Evolutionary conservation across 2,888 invertebrate genomes (phyloP).

Genomic region (Hartigia nigra): DNA sequence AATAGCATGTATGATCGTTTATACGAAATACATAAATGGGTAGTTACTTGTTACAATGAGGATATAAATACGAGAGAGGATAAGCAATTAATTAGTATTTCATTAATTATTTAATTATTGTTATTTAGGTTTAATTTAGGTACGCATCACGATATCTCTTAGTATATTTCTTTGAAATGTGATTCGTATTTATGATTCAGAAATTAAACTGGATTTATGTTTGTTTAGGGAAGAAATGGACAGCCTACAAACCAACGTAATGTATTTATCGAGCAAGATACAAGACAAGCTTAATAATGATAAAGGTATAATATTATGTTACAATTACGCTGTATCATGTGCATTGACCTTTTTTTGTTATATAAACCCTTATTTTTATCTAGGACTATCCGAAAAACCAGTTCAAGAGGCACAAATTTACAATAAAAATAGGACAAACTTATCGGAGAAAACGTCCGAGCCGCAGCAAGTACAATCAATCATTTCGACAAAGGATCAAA

Average conservation of each 20-base stretch:
- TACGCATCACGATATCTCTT: conserved; percentile 1
- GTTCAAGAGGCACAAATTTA: neutral
- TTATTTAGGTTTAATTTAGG: neutral
- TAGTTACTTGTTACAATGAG: neutral
- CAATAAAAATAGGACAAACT: neutral
- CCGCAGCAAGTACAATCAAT: neutral
- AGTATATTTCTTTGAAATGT: too few relatives aligned
- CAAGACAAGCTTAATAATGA: conserved; percentile 47
- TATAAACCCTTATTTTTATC: neutral
- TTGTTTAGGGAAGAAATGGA: conserved; percentile 79
- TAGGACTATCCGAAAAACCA: neutral
- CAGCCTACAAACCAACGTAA: conserved; percentile 84
- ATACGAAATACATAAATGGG: conserved; percentile 16
- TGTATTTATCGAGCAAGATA: conserved; percentile 70
- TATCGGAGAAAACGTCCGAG: neutral
- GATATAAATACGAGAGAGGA: neutral
- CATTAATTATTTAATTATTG: neutral
- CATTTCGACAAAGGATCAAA: neutral
- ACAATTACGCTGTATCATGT: neutral
- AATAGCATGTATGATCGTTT: conserved; percentile 41
- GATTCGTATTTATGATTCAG: neutral
- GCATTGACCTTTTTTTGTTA: neutral
- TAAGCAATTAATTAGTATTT: neutral
- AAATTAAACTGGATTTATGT: conserved; percentile 11
- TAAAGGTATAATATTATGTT: conserved; percentile 39